phyloP scores from a whole-genome alignment of 2,113 vertebrate genomes.

The Uropsilus gracilis region DNA sequence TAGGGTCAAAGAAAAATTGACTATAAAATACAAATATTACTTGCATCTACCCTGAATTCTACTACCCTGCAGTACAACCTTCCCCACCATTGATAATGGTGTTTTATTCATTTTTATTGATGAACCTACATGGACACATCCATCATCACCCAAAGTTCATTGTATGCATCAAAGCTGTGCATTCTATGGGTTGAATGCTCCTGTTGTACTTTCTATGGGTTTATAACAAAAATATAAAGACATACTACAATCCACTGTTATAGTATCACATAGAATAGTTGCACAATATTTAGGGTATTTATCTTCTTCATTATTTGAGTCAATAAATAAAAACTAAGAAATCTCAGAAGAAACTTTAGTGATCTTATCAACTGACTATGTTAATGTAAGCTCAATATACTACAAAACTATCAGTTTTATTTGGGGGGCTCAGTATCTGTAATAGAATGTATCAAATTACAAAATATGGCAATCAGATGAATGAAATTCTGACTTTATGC shows the following conservation, averaged over 20 bases:
- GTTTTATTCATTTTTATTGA: neutral
- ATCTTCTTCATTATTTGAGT: slow-evolving; percentile 25
- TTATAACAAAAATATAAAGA: neutral
- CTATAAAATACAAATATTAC: neutral
- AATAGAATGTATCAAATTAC: neutral
- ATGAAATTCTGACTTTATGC: neutral
- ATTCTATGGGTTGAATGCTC: neutral
- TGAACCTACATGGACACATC: neutral
- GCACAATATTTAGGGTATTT: neutral
- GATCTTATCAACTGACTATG: neutral
- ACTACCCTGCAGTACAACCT: neutral
- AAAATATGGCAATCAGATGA: neutral
- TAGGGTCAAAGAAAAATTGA: neutral
- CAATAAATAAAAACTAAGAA: neutral
- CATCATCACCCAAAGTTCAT: neutral
- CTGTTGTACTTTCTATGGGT: neutral
- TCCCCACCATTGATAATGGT: neutral
- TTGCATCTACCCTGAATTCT: neutral
- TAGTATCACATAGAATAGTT: neutral
- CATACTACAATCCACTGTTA: neutral
- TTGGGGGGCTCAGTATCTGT: neutral
- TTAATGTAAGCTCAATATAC: neutral
- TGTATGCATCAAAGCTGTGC: neutral
- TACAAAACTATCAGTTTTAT: neutral
- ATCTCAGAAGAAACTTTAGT: neutral